These are phyloP conservation scores for Noturus placidus DNA, from an alignment of 2,113 vertebrate species.

Conservation along the genomic window DNA sequence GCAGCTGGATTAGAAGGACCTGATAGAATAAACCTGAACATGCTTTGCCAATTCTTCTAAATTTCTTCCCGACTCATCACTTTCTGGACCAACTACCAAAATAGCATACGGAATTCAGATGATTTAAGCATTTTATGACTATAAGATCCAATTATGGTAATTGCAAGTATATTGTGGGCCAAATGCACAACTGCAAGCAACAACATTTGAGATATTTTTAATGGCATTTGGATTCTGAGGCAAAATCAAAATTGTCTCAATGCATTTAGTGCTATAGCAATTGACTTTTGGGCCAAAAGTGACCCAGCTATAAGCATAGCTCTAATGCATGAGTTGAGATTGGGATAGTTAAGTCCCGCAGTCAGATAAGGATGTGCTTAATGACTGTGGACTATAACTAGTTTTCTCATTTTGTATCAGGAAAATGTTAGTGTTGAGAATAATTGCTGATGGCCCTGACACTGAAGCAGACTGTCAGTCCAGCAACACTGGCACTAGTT, in stretches of 20 bases:
- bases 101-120: neutral
- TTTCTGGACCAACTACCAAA: neutral
- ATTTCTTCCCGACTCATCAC: neutral
- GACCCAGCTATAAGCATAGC: neutral
- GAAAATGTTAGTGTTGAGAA: neutral
- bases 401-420: neutral
- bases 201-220: neutral
- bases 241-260: neutral
- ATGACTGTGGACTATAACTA: neutral
- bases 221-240: neutral
- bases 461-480: neutral
- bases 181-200: constrained; percentile 18
- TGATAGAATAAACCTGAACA: neutral
- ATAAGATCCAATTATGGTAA: neutral
- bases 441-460: too few species aligned
- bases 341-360: neutral
- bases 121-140: neutral
- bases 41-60: neutral
- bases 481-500: neutral
- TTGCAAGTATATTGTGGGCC: neutral
- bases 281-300: neutral
- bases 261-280: neutral
- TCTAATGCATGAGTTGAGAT: neutral
- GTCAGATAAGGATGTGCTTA: neutral
- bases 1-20: neutral